Percentiles rank a stretch among this genome's conserved stretches.
Conservation (phyloP, 2,113 vertebrate genomes). For the Heterotis niloticus region DNA sequence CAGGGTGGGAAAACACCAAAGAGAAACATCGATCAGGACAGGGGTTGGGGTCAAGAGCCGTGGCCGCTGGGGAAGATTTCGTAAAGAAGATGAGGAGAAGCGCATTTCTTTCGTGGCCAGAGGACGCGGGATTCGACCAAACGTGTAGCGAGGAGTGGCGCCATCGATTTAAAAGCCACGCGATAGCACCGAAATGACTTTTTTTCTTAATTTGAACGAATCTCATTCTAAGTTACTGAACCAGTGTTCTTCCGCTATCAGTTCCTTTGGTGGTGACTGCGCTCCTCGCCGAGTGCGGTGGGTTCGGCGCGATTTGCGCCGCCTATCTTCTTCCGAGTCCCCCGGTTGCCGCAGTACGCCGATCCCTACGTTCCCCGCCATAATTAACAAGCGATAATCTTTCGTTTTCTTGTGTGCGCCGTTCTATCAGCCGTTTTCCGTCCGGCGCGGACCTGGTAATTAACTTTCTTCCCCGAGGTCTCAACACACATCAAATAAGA, state of each 20-base stretch:
- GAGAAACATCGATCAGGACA: constrained; percentile 13
- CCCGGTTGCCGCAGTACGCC: background rate
- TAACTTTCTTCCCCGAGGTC: constrained; percentile 50
- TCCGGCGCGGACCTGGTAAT: constrained; percentile 52
- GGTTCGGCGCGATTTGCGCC: background rate
- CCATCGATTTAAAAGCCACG: background rate
- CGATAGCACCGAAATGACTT: background rate
- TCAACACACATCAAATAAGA: constrained; percentile 53
- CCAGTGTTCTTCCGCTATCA: background rate
- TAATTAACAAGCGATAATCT: constrained; percentile 25
- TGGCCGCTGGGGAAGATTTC: background rate
- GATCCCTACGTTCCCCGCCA: background rate
- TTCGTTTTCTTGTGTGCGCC: constrained; percentile 22
- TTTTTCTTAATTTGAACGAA: constrained; percentile 14
- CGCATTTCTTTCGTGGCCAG: background rate
- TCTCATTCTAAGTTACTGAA: background rate
- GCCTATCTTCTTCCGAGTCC: background rate
- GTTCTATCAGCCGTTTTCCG: constrained; percentile 43
- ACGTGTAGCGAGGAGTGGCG: background rate
- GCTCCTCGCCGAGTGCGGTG: background rate
- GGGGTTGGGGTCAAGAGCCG: background rate
- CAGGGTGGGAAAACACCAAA: background rate
- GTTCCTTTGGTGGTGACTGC: constrained; percentile 2
- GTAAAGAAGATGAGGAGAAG: background rate
- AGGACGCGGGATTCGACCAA: background rate